Percentiles rank a stretch among this genome's conserved stretches.
Conservation (phyloP, 1,140 invertebrate species). For the Drosophila rhopaloa region DNA sequence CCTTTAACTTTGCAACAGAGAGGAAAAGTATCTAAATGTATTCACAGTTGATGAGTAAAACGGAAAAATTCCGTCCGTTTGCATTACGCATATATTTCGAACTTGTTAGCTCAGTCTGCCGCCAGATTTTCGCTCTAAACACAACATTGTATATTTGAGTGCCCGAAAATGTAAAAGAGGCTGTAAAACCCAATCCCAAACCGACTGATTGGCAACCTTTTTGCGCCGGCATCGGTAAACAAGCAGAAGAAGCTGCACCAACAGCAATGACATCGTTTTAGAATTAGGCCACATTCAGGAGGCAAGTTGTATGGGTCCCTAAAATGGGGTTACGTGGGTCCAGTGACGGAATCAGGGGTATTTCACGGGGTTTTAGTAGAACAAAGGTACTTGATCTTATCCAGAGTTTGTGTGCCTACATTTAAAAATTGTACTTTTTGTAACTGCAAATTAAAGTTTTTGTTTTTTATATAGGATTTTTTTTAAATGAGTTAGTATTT, state of each 20-base stretch:
- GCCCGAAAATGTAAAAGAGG: conserved; percentile 44
- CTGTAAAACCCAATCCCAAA: conserved; percentile 46
- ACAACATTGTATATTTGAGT: conserved; percentile 37
- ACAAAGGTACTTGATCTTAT: neutral
- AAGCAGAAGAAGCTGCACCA: conserved; percentile 23
- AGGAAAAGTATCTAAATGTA: conserved; percentile 22
- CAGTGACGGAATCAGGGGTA: neutral
- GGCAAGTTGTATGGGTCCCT: conserved; percentile 42
- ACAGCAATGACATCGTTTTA: conserved; percentile 37
- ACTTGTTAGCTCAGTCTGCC: conserved; percentile 10
- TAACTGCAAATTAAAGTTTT: no score
- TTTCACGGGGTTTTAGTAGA: no score
- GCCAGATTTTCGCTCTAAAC: conserved; percentile 16
- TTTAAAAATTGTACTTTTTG: neutral
- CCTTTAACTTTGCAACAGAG: conserved; percentile 23
- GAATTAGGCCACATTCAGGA: conserved; percentile 66
- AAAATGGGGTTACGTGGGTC: neutral
- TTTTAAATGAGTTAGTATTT: no score
- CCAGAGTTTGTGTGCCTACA: neutral
- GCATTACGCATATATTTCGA: conserved; percentile 38
- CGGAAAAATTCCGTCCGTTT: conserved; percentile 1
- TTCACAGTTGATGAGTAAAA: conserved; percentile 30
- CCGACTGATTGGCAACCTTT: conserved; percentile 46
- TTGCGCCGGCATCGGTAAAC: conserved; percentile 28
- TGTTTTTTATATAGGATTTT: neutral